phyloP scores from a whole-genome alignment of 1,140 invertebrate species.

The Amyelois transitella region DNA sequence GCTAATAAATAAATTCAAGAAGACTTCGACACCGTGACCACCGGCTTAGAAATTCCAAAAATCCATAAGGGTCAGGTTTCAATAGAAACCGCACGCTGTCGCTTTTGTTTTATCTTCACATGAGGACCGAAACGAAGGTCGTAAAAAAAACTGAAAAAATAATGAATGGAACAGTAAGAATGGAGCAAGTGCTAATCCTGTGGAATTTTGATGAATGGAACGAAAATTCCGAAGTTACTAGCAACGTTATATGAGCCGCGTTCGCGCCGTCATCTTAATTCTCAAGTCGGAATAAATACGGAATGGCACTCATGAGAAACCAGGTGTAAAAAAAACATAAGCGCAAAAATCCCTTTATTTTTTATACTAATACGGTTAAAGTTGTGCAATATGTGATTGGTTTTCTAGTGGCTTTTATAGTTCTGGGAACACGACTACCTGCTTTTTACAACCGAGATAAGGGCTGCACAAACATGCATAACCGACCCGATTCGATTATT shows the following conservation, averaged over 20 bases:
- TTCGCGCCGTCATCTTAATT: not conserved
- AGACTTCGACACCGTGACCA: conserved; percentile 19
- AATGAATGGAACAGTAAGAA: too few species aligned
- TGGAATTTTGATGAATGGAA: conserved; percentile 17
- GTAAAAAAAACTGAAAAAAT: conserved; percentile 23
- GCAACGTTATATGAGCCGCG: too few species aligned
- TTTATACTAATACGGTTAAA: not conserved
- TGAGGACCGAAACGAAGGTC: conserved; percentile 17
- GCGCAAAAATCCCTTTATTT: conserved; percentile 33
- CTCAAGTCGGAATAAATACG: not conserved
- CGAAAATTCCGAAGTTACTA: not conserved
- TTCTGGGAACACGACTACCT: conserved; percentile 62
- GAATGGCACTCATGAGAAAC: not conserved
- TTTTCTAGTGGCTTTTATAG: conserved; percentile 34
- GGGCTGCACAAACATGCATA: conserved; percentile 43
- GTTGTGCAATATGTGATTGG: conserved; percentile 25
- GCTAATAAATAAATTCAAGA: conserved; percentile 14
- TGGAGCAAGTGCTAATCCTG: conserved; percentile 25
- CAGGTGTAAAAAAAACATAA: conserved; percentile 25
- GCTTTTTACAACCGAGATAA: conserved; percentile 54
- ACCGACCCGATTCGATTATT: conserved; percentile 53
- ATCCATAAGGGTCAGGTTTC: conserved; percentile 26
- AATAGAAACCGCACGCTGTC: conserved; percentile 26
- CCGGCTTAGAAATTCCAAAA: conserved; percentile 22
- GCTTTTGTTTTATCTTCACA: conserved; percentile 20